Conservation (phyloP, 2,888 invertebrate species). For the Phortica okadai region DNA sequence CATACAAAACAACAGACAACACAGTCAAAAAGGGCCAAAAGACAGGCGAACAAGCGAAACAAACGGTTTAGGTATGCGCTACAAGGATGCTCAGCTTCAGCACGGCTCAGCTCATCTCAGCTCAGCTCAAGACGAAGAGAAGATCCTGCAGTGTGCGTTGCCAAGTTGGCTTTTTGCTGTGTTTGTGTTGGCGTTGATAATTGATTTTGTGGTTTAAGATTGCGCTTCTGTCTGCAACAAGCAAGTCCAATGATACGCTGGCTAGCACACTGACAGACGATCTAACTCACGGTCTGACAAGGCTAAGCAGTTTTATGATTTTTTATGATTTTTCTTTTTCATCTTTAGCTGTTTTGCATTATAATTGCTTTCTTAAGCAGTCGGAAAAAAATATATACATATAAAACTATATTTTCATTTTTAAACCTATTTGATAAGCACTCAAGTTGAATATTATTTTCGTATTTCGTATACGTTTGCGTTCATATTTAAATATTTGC, state of each 20-base stretch:
- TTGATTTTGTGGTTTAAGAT: slow-evolving; percentile 72
- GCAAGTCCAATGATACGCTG: background rate
- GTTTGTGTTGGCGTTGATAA: slow-evolving; percentile 66
- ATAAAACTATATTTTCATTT: slow-evolving; percentile 14
- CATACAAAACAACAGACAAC: slow-evolving; percentile 37
- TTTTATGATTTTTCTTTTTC: background rate
- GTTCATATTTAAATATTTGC: slow-evolving; percentile 60
- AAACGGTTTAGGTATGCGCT: background rate
- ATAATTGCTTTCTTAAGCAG: background rate
- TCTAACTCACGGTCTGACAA: background rate
- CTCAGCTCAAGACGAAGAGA: background rate
- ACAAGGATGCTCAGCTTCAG: background rate
- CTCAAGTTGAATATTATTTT: slow-evolving; percentile 2
- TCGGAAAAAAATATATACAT: background rate
- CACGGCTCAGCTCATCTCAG: too few species aligned
- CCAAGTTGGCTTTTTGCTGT: slow-evolving; percentile 34
- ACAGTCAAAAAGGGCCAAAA: slow-evolving; percentile 20
- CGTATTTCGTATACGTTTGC: slow-evolving; percentile 41
- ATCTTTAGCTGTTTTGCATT: background rate
- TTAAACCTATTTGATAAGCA: slow-evolving; percentile 31
- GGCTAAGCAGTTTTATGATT: background rate
- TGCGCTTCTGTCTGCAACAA: slow-evolving; percentile 47
- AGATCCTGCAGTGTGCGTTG: slow-evolving; percentile 46
- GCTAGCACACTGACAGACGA: background rate
- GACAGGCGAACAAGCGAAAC: too few species aligned